Evolutionary conservation across 2,113 vertebrate species (phyloP).

Genomic region (Crocuta crocuta): DNA sequence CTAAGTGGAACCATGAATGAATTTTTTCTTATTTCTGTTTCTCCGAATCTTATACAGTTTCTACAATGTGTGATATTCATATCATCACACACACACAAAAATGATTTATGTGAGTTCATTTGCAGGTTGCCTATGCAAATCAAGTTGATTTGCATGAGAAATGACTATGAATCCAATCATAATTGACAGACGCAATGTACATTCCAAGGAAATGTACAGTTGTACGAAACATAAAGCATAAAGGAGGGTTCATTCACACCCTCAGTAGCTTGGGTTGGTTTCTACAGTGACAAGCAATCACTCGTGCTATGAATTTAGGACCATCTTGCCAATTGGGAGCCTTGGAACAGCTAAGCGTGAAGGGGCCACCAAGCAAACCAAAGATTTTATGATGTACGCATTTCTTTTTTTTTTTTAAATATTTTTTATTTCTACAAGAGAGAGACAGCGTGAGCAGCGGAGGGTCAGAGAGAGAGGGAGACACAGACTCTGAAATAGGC

Average conservation of each 20-base stretch:
- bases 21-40: not conserved
- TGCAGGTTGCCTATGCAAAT: not conserved
- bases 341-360: not conserved
- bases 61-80: not conserved
- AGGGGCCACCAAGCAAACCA: not conserved
- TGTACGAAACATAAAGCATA: not conserved
- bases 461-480: too few relatives aligned
- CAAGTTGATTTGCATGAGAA: not conserved
- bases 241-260: not conserved
- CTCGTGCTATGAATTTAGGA: not conserved
- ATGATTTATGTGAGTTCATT: not conserved
- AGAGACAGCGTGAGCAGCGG: too few relatives aligned
- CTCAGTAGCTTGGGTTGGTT: not conserved
- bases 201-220: not conserved
- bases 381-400: not conserved
- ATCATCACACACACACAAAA: not conserved
- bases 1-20: not conserved
- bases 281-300: not conserved
- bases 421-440: too few relatives aligned
- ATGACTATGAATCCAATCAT: not conserved
- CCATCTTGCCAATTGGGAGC: too few relatives aligned
- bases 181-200: not conserved
- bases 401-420: too few relatives aligned
- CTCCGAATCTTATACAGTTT: slow-evolving; percentile 17
- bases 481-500: too few relatives aligned